phyloP scores from a whole-genome alignment of 1,140 invertebrate genomes.

The Chlorops oryzae region DNA sequence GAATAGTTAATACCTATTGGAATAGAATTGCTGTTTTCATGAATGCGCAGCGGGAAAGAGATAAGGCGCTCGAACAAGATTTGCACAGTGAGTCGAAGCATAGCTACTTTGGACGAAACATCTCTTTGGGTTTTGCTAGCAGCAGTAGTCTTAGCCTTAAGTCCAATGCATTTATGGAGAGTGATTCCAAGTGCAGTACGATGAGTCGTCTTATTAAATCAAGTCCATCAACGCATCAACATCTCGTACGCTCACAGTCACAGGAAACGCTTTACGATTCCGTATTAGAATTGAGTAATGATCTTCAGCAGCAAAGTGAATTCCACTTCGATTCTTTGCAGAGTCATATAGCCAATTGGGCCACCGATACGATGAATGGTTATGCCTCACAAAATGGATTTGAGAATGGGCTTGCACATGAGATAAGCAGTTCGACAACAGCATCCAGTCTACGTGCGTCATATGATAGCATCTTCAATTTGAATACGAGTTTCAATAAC shows the following conservation, averaged over 20 bases:
- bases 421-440: not conserved
- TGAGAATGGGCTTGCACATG: no score
- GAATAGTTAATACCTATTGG: slow-evolving; percentile 32
- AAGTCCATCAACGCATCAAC: slow-evolving; percentile 9
- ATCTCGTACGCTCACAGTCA: slow-evolving; percentile 34
- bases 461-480: slow-evolving; percentile 9
- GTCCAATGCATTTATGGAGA: slow-evolving; percentile 13
- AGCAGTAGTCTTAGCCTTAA: slow-evolving; percentile 22
- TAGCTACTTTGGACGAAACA: slow-evolving; percentile 40
- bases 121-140: slow-evolving; percentile 29
- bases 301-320: no score
- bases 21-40: slow-evolving; percentile 57
- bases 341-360: no score
- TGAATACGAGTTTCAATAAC: slow-evolving; percentile 8
- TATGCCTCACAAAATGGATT: no score
- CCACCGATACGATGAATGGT: no score
- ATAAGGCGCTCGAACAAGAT: slow-evolving; percentile 23
- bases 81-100: slow-evolving; percentile 7
- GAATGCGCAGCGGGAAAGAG: slow-evolving; percentile 47
- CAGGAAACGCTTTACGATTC: slow-evolving; percentile 29
- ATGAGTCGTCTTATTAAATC: slow-evolving; percentile 25
- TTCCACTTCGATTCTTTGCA: no score
- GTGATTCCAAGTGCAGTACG: slow-evolving; percentile 16
- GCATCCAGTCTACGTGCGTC: slow-evolving; percentile 7
- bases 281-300: no score